Evolutionary conservation across 2,113 vertebrate species (phyloP).

Genomic region (Silurus meridionalis): DNA sequence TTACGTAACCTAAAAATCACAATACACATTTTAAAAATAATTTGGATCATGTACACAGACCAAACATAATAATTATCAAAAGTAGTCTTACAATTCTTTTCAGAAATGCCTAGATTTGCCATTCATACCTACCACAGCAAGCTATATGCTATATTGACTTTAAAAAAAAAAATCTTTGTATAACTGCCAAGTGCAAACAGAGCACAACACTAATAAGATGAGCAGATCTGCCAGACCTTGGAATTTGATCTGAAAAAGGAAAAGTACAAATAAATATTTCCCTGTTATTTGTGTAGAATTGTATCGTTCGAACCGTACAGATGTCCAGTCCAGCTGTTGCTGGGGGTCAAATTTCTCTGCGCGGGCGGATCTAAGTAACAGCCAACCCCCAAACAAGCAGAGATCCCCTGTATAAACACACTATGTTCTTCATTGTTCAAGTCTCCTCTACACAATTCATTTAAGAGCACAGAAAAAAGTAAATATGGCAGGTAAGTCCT

Average conservation of each 20-base stretch:
- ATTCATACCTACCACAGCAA: too few species aligned
- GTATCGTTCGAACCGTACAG: not conserved
- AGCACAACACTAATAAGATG: not conserved
- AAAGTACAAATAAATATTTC: too few species aligned
- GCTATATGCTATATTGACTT: too few species aligned
- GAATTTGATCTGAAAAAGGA: not conserved
- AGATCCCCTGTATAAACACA: not conserved
- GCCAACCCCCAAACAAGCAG: not conserved
- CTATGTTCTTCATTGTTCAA: too few species aligned
- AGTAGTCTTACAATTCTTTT: too few species aligned
- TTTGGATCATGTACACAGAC: too few species aligned
- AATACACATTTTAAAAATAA: too few species aligned
- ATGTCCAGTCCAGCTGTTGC: constrained; percentile 16
- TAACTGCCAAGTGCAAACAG: not conserved
- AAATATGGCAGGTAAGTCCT: not conserved
- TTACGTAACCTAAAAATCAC: too few species aligned
- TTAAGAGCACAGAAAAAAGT: not conserved
- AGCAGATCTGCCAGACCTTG: not conserved
- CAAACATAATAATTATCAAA: too few species aligned
- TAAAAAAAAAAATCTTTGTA: too few species aligned
- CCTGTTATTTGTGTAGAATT: too few species aligned
- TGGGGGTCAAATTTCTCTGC: constrained; percentile 22
- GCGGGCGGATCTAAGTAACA: constrained; percentile 18
- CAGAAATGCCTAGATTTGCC: too few species aligned
- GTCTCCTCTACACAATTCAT: not conserved